A percentile compares a stretch with the other conserved stretches of the same genome.
These are phyloP conservation scores for Thunnus maccoyii DNA, from an alignment of 2,113 vertebrate species.

Conservation along the genomic window DNA sequence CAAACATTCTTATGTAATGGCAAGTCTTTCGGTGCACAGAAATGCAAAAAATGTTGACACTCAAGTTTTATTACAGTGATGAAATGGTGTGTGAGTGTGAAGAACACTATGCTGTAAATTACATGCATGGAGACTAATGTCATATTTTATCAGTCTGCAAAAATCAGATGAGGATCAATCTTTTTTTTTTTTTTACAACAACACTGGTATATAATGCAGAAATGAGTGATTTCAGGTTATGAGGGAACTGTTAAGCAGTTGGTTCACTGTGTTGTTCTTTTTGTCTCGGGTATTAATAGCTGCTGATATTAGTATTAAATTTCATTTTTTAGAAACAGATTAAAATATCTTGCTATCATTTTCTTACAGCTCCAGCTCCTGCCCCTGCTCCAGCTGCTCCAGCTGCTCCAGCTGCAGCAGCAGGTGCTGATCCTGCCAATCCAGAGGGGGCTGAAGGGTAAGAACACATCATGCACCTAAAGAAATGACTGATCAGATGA, in stretches of 20 bases:
- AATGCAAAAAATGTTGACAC: too few species aligned
- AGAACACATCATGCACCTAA: constrained; percentile 8
- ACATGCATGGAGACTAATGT: too few species aligned
- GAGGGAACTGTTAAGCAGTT: not conserved
- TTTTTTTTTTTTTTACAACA: not conserved
- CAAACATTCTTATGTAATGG: not conserved
- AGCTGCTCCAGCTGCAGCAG: not conserved
- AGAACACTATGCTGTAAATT: too few species aligned
- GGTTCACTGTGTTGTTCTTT: not conserved
- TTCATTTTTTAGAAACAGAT: not conserved
- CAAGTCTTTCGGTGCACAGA: too few species aligned
- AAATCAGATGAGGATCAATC: too few species aligned
- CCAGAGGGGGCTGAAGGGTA: constrained; percentile 70
- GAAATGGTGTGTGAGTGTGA: too few species aligned
- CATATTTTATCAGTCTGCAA: too few species aligned
- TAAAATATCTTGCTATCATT: not conserved
- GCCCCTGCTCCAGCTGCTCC: not conserved
- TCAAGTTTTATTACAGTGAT: too few species aligned
- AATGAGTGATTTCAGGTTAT: not conserved
- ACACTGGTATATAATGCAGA: not conserved
- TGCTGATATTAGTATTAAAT: not conserved
- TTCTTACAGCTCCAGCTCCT: not conserved
- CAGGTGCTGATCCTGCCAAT: constrained; percentile 29
- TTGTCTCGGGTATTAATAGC: not conserved
- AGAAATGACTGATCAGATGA: too few species aligned